Evolutionary conservation across 2,888 invertebrate species (phyloP).

Genomic region (Dryadula phaetusa): DNA sequence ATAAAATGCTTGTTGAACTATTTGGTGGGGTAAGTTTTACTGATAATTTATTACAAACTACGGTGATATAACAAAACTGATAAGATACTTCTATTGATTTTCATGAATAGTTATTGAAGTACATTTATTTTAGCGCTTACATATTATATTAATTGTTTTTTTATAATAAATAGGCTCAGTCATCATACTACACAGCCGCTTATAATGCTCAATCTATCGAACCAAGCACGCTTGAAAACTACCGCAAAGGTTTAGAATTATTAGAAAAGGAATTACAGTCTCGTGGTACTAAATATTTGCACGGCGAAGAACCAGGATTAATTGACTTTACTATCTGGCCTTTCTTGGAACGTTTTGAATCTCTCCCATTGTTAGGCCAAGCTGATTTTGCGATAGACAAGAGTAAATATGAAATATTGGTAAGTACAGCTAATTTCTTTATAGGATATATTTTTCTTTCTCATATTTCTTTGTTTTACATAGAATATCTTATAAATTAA

Average conservation of each 20-base stretch:
- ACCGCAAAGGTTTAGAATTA: conserved; percentile 2
- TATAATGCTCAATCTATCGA: conserved; percentile 16
- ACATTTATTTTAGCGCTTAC: not conserved
- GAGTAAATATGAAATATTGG: conserved; percentile 9
- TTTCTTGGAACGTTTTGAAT: conserved; percentile 19
- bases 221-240: conserved; percentile 14
- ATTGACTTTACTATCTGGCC: conserved; percentile 11
- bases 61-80: not conserved
- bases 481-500: no score
- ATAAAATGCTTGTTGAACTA: conserved; percentile 20
- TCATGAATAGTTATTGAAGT: not conserved
- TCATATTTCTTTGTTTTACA: no score
- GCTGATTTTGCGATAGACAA: conserved; percentile 9
- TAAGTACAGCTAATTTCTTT: not conserved
- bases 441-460: no score
- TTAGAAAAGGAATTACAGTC: conserved; percentile 16
- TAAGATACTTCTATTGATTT: not conserved
- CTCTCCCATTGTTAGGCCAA: conserved; percentile 9
- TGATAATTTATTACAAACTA: no score
- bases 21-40: conserved; percentile 12
- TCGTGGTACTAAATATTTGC: not conserved
- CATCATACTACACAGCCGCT: conserved; percentile 17
- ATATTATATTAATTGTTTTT: not conserved
- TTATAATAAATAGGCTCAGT: conserved; percentile 13
- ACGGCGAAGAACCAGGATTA: conserved; percentile 7